Conservation (phyloP, 2,797 vertebrate species). For the Molossus molossus region DNA sequence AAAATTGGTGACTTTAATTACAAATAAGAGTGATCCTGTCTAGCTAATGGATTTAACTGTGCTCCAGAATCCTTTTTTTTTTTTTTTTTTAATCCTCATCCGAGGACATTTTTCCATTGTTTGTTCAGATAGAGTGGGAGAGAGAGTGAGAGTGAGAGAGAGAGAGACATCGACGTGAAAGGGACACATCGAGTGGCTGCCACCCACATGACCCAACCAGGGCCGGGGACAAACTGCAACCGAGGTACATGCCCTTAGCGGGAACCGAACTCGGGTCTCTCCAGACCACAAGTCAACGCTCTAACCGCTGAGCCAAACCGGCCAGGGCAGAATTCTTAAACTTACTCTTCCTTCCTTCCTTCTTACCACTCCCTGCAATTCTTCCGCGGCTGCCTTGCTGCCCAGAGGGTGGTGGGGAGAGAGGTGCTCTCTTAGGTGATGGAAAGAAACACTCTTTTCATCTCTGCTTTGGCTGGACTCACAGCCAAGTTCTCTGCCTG, state of each 20-base stretch:
- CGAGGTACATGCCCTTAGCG: too few species aligned
- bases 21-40: not conserved
- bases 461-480: slow-evolving; percentile 18
- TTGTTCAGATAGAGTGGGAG: too few species aligned
- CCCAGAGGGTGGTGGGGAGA: not conserved
- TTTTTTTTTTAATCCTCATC: not conserved
- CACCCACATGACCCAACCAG: too few species aligned
- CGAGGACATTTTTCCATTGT: too few species aligned
- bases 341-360: not conserved
- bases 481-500: not conserved
- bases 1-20: not conserved
- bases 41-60: slow-evolving; percentile 32
- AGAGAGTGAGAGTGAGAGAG: too few species aligned
- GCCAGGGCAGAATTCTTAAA: not conserved
- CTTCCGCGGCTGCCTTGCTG: slow-evolving; percentile 16
- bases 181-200: too few species aligned
- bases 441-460: not conserved
- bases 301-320: too few species aligned
- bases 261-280: too few species aligned
- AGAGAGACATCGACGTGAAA: too few species aligned
- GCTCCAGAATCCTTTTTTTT: not conserved
- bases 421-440: not conserved
- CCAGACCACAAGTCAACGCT: too few species aligned
- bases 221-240: too few species aligned
- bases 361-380: not conserved